Base-by-base conservation (phyloP, 1,140 invertebrate species). In the Nautilus pompilius region DNA sequence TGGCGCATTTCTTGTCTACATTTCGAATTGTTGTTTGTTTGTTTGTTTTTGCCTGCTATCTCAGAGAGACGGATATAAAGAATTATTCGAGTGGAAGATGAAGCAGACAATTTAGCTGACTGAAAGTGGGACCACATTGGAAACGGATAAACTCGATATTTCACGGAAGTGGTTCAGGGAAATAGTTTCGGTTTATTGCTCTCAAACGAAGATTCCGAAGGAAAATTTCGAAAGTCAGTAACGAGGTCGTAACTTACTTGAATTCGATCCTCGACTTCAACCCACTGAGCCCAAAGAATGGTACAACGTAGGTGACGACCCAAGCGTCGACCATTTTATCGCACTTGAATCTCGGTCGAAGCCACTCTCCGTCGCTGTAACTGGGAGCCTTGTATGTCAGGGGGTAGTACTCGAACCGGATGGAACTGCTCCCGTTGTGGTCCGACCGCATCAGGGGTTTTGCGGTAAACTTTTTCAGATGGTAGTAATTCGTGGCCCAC, bases 241-340 rank as follows among this genome's bases (percentile, higher is more conserved):
- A n/a, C 36, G n/a, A 41, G 1, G 36, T 15, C 13, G 36, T n/a
- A 32, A 68, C 75, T 71, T 73, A 83, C 81, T 80, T 80, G 63
- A 82, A 83, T 64, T 82, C 81, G 29, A 80, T 70, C 46, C 63
- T 69, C 13, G 74, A 74, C 51, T 91, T 93, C 53, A 98, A 87
- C 79, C 89, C 91, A 80, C 98, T 95, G 90, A 91, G 94, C 58
- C 96, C 96, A 82, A 99, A 99, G 87, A 99, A 98, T 58, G 96
- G 96, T 58, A 90, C 90, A 56, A 92, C 90, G 86, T 98, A 99
- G 41, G 93, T 95, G 66, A 98, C 88, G 67, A 97, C 87, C 96
- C 96, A 99, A 84, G 93, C 93, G 73, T 93, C 91, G 30, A 83
- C 72, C 5, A 81, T 92, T 41, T 93, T 94, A 73, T 91, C 86